A percentile compares a stretch with the other conserved stretches of the same genome.
Conservation (phyloP, 2,797 vertebrate species). For the Notamacropus eugenii region DNA sequence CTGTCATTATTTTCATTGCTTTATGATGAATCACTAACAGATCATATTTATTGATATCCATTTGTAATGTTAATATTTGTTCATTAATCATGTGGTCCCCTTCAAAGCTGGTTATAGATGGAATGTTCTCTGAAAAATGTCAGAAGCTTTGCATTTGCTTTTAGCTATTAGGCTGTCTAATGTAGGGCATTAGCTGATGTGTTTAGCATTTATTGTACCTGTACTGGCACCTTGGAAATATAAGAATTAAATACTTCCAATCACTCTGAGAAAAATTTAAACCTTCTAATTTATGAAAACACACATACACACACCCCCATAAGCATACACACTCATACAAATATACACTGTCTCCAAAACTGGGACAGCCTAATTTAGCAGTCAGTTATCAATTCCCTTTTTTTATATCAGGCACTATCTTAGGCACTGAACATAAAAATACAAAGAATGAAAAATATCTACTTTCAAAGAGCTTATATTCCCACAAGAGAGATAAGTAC, state of each 20-base stretch:
- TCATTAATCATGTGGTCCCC: neutral
- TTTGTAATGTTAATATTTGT: conserved; percentile 36
- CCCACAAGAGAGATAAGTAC: neutral
- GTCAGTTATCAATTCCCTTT: neutral
- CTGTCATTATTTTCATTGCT: neutral
- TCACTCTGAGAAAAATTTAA: neutral
- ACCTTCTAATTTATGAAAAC: neutral
- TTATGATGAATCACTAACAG: conserved; percentile 34
- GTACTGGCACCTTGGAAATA: neutral
- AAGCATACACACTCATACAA: neutral
- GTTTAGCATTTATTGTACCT: neutral
- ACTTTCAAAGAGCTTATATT: neutral
- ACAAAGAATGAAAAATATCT: neutral
- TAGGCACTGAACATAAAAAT: neutral
- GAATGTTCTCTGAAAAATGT: neutral
- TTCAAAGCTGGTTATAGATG: neutral
- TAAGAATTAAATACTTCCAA: neutral
- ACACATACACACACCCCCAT: neutral
- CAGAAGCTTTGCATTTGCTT: neutral
- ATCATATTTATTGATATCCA: conserved; percentile 31
- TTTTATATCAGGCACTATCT: neutral
- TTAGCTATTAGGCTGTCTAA: neutral
- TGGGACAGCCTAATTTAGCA: neutral
- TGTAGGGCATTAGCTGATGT: neutral
- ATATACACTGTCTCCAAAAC: neutral